These are phyloP conservation scores for Eristalis arbustorum DNA, from an alignment of 2,888 invertebrate species.

Conservation along the genomic window DNA sequence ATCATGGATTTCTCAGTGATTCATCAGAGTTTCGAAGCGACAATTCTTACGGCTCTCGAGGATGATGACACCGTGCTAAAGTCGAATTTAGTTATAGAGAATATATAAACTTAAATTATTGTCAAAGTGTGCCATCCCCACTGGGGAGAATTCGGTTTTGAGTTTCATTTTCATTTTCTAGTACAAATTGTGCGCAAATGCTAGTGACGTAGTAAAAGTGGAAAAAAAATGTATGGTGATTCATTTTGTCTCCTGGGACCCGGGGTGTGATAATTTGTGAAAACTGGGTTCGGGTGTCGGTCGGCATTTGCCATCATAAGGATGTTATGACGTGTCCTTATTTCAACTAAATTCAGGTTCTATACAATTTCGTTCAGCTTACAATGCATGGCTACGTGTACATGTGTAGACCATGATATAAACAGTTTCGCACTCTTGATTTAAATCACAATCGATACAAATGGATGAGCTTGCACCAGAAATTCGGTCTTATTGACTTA, in stretches of 20 bases:
- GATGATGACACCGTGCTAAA: conserved; percentile 87
- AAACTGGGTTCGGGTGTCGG: no score
- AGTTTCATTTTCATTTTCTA: not conserved
- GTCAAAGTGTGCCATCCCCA: conserved; percentile 36
- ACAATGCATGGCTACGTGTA: no score
- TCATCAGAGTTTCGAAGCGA: conserved; percentile 90
- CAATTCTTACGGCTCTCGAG: conserved; percentile 85
- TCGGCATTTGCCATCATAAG: no score
- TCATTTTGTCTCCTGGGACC: not conserved
- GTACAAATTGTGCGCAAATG: conserved; percentile 35
- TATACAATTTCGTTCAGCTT: no score
- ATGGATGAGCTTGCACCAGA: no score
- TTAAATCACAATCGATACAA: no score
- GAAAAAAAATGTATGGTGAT: not conserved
- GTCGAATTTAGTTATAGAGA: conserved; percentile 90
- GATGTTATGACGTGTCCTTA: no score
- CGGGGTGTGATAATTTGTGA: no score
- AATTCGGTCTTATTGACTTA: no score
- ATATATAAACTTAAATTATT: conserved; percentile 80
- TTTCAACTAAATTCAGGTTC: no score
- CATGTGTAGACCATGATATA: no score
- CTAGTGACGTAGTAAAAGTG: conserved; percentile 10
- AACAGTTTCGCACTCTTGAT: no score
- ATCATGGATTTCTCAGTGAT: conserved; percentile 98
- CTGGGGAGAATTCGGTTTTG: not conserved